Percentiles rank a stretch among this genome's conserved stretches.
These are phyloP conservation scores for Scleropages formosus DNA, from an alignment of 2,797 vertebrate species.

Conservation along the genomic window DNA sequence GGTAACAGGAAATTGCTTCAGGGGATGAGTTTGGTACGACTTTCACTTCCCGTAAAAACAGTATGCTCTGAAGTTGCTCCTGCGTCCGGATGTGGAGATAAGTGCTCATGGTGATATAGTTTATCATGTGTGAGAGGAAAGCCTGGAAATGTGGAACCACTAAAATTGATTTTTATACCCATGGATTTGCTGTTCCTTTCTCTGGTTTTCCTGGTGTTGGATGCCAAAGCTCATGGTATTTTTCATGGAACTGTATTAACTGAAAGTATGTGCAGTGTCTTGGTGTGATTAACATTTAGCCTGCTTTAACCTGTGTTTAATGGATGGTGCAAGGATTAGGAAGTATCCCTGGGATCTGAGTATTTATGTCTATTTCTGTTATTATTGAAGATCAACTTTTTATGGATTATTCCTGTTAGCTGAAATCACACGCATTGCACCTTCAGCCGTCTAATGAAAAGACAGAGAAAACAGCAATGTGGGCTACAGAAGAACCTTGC, in stretches of 20 bases:
- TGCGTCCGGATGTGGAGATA: background rate
- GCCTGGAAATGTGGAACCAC: no score
- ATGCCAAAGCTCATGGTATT: background rate
- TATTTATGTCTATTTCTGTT: constrained; percentile 27
- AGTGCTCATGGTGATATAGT: background rate
- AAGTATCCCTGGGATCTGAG: constrained; percentile 22
- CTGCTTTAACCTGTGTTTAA: background rate
- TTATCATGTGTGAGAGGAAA: no score
- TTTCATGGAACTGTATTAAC: background rate
- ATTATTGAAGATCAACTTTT: constrained; percentile 30
- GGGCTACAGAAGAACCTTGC: background rate
- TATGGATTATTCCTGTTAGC: constrained; percentile 41
- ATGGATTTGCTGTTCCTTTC: background rate
- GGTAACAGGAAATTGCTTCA: constrained; percentile 26
- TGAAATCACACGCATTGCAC: constrained; percentile 23
- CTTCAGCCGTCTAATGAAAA: constrained; percentile 12
- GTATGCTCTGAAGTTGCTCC: background rate
- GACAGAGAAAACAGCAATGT: background rate
- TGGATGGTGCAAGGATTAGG: constrained; percentile 29
- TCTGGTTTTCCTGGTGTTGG: background rate
- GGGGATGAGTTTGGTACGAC: constrained; percentile 12
- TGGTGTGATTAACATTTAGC: background rate
- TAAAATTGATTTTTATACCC: background rate
- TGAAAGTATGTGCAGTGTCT: background rate
- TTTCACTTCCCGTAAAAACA: constrained; percentile 29